phyloP scores from a whole-genome alignment of 2,113 vertebrate genomes.

The Platycercus adscitus region DNA sequence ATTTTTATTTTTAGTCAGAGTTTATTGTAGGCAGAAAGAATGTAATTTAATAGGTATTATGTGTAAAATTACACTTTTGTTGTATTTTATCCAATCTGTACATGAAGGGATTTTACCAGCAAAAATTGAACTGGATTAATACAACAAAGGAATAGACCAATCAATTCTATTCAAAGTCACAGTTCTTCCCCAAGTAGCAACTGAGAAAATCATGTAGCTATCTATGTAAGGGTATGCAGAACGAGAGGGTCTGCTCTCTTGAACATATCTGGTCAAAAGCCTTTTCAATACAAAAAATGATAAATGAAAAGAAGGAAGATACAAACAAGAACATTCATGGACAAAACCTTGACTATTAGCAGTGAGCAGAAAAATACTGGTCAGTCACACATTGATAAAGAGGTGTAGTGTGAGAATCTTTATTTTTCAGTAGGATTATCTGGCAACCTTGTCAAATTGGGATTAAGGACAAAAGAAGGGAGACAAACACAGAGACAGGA shows the following conservation, averaged over 20 bases:
- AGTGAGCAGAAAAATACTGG: neutral
- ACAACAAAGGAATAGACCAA: neutral
- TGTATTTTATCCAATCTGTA: neutral
- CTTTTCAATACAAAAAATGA: neutral
- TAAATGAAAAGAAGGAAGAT: neutral
- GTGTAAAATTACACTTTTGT: neutral
- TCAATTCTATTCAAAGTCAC: neutral
- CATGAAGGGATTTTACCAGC: neutral
- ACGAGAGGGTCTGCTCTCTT: neutral
- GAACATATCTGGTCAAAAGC: neutral
- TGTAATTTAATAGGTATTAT: neutral
- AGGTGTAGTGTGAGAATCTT: neutral
- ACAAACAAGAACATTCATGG: neutral
- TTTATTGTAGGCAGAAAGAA: neutral
- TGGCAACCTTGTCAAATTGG: neutral
- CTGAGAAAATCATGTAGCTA: neutral
- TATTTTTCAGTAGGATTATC: neutral
- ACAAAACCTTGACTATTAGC: neutral
- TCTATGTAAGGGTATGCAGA: neutral
- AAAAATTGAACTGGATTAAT: neutral
- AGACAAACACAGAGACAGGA: neutral
- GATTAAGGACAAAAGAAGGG: neutral
- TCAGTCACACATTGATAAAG: neutral
- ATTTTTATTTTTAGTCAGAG: neutral
- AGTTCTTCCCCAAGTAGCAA: neutral